These are phyloP conservation scores for Aphis craccivora DNA, from an alignment of 1,140 invertebrate genomes.

Conservation along the genomic window DNA sequence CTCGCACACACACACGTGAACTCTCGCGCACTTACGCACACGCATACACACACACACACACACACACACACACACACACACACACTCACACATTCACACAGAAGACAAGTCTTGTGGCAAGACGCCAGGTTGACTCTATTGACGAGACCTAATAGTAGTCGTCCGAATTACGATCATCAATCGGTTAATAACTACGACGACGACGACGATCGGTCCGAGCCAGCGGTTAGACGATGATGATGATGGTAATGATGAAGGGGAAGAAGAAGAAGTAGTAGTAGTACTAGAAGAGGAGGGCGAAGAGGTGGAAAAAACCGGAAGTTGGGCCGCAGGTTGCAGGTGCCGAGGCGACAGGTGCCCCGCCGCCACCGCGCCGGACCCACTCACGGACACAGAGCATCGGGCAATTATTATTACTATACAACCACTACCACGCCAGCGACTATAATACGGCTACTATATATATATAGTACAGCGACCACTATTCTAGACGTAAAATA, in stretches of 20 bases:
- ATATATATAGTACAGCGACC: background rate
- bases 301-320: slow-evolving; percentile 48
- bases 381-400: background rate
- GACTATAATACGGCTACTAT: background rate
- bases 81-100: background rate
- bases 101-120: background rate
- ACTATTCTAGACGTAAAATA: slow-evolving; percentile 26
- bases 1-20: background rate
- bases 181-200: slow-evolving; percentile 12
- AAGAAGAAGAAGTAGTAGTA: background rate
- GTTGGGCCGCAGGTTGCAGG: slow-evolving; percentile 54
- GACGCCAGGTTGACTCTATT: slow-evolving; percentile 22
- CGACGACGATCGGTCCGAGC: background rate
- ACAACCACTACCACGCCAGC: background rate
- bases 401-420: slow-evolving; percentile 19
- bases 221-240: background rate
- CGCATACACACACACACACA: background rate
- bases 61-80: background rate
- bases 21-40: background rate
- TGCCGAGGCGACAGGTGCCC: slow-evolving; percentile 52
- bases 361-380: slow-evolving; percentile 17
- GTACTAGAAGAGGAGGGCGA: background rate
- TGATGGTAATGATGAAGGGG: background rate
- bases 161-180: slow-evolving; percentile 26
- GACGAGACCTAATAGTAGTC: background rate